Conservation (phyloP, 2,888 invertebrate species). For the Allolobophora icterica region DNA sequence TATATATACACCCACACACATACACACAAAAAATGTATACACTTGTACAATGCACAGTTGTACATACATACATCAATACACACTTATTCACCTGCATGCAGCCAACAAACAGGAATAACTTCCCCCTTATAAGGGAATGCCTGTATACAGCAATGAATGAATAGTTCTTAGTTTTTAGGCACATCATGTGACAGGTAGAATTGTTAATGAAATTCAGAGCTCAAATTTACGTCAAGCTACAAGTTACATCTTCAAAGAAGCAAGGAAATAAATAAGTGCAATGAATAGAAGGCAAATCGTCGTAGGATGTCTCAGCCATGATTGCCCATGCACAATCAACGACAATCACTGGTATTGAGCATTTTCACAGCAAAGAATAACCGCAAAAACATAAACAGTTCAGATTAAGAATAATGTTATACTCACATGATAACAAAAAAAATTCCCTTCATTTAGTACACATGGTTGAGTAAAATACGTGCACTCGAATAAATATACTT, state of each 20-base stretch:
- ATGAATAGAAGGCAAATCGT: neutral
- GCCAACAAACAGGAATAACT: neutral
- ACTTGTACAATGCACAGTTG: too few relatives aligned
- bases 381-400: neutral
- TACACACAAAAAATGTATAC: too few relatives aligned
- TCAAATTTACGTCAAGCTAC: neutral
- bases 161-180: neutral
- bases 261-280: neutral
- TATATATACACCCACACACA: too few relatives aligned
- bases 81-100: neutral
- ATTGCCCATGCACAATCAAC: neutral
- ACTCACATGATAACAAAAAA: neutral
- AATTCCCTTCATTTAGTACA: neutral
- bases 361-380: neutral
- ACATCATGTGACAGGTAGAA: neutral
- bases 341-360: neutral
- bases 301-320: neutral
- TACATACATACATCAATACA: too few relatives aligned
- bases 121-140: too few relatives aligned
- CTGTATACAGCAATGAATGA: neutral
- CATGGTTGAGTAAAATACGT: constrained; percentile 6
- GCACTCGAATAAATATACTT: neutral
- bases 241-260: neutral
- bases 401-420: neutral
- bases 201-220: neutral